phyloP scores from a whole-genome alignment of 2,888 invertebrate genomes.

The Ophraella communa region DNA sequence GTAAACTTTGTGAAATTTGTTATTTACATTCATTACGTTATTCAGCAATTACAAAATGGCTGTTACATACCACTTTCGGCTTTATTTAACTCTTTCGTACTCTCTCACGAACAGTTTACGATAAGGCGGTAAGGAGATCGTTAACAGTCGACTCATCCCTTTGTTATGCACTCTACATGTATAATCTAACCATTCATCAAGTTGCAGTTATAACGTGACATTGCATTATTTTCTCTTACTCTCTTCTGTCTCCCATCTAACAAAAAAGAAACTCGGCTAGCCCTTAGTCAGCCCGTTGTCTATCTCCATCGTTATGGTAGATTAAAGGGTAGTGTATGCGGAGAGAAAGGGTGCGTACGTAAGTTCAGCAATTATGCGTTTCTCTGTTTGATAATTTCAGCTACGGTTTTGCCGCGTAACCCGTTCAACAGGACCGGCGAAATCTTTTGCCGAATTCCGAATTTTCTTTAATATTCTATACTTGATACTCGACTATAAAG shows the following conservation, averaged over 20 bases:
- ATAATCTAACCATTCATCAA: slow-evolving; percentile 10
- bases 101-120: not conserved
- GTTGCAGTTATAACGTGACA: slow-evolving; percentile 13
- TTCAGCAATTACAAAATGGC: no score
- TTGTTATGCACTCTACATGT: not conserved
- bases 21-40: no score
- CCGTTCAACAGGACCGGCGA: slow-evolving; percentile 14
- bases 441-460: not conserved
- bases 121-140: no score
- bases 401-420: slow-evolving; percentile 21
- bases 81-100: not conserved
- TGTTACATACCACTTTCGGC: no score
- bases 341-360: slow-evolving; percentile 31
- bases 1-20: no score
- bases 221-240: slow-evolving; percentile 14
- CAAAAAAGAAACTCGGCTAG: slow-evolving; percentile 14
- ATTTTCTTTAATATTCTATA: no score
- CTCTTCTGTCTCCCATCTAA: no score
- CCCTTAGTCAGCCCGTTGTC: slow-evolving; percentile 35
- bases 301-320: slow-evolving; percentile 27
- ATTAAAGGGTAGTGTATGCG: slow-evolving; percentile 20
- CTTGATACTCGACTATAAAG: no score
- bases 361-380: slow-evolving; percentile 43
- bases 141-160: not conserved
- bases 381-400: slow-evolving; percentile 35